These are phyloP conservation scores for Malurus leucopterus DNA, from an alignment of 2,797 vertebrate genomes.

Conservation along the genomic window DNA sequence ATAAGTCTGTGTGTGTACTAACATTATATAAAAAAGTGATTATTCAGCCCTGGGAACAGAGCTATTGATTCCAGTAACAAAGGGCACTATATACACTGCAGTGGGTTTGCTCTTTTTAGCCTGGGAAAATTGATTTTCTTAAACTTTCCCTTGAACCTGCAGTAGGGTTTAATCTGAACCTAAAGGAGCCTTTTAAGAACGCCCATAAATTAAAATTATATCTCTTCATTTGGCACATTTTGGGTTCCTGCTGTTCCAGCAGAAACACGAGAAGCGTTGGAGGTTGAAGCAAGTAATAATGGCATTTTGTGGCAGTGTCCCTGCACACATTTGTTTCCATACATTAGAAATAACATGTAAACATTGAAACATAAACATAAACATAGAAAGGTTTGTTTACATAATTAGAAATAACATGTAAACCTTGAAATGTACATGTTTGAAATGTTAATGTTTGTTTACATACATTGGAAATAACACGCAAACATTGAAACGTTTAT, in stretches of 20 bases:
- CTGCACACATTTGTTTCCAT: background rate
- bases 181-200: slow-evolving; percentile 37
- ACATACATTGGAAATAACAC: background rate
- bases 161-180: slow-evolving; percentile 29
- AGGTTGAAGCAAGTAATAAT: background rate
- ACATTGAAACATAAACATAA: background rate
- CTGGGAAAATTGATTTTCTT: slow-evolving; percentile 78
- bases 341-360: background rate
- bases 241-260: background rate
- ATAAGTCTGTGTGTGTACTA: slow-evolving; percentile 72
- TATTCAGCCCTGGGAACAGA: slow-evolving; percentile 83
- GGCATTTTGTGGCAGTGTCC: background rate
- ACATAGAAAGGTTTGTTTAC: background rate
- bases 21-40: slow-evolving; percentile 80
- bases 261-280: background rate
- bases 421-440: background rate
- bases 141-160: slow-evolving; percentile 44
- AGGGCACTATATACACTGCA: slow-evolving; percentile 49
- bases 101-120: slow-evolving; percentile 71
- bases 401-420: background rate
- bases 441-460: background rate
- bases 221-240: slow-evolving; percentile 12
- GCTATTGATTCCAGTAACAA: slow-evolving; percentile 81
- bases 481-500: background rate
- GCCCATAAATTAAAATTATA: slow-evolving; percentile 32